Base-by-base conservation (phyloP, 2,797 vertebrate species). In the Falco peregrinus region DNA sequence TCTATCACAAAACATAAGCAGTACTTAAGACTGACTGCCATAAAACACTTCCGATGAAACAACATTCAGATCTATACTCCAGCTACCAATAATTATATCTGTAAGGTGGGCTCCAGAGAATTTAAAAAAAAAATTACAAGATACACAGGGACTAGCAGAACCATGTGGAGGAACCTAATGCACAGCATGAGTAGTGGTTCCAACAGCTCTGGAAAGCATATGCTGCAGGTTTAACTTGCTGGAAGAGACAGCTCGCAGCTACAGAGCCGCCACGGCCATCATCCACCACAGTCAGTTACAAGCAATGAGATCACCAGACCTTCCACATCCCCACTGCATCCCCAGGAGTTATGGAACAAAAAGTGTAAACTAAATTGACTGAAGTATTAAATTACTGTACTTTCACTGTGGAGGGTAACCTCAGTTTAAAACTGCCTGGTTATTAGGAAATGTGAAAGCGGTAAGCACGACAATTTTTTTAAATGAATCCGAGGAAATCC, bases 401-500 rank as follows among this genome's bases (percentile, higher is more conserved):
- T 83, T 13, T 20, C 37, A n/a, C 17, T 53, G 39, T 1, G 51
- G 47, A 65, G 37, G 41, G 56, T 31, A 26, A 75, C 70, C 33
- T 1, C 21, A 10, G n/a, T 14, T 26, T 67, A 43, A 59, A 59
- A 10, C 25, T 50, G 48, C 11, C 35, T 9, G 21, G 35, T 21
- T 11, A 41, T 5, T 29, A 43, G 54, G 59, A 54, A 33, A 76
- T 2, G 14, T 7, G 39, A 20, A 35, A 87, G 89, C 50, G 63
- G 79, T n/a, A 59, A 24, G 39, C 29, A 54, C 5, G 8, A 9
- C 21, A 33, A 39, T 15, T 31, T 5, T 25, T 47, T 51, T 21
- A 54, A 37, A 54, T 35, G 35, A 87, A 87, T 77, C 28, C 64
- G 73, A 87, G 60, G 82, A 89, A 87, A 80, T 31, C 39, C 89